Conservation (phyloP, 1,140 invertebrate species). For the Heterodera schachtii region DNA sequence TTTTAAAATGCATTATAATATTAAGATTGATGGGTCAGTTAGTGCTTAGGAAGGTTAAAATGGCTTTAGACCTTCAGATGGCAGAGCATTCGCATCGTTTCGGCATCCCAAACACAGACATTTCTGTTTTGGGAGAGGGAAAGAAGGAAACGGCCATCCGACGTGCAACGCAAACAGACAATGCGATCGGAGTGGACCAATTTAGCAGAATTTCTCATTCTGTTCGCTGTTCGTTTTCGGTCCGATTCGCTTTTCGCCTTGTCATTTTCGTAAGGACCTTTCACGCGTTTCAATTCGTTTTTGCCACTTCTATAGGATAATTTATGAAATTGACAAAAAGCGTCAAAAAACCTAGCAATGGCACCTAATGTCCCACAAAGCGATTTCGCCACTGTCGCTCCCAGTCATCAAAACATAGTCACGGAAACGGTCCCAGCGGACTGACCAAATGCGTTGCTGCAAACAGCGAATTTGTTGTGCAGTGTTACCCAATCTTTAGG, state of each 20-base stretch:
- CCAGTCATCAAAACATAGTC: constrained; percentile 30
- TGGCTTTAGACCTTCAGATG: constrained; percentile 11
- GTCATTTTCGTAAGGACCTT: not conserved
- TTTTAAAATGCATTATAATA: not conserved
- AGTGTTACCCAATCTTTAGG: constrained; percentile 2
- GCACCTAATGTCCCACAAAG: constrained; percentile 29
- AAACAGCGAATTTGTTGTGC: constrained; percentile 22
- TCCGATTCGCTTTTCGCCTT: not conserved
- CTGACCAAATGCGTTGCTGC: constrained; percentile 25
- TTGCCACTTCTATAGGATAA: constrained; percentile 19
- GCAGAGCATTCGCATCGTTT: constrained; percentile 18
- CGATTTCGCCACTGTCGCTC: constrained; percentile 23
- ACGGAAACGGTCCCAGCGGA: constrained; percentile 12
- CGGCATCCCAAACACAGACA: constrained; percentile 19
- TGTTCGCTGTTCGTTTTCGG: not conserved
- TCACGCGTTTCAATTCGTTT: constrained; percentile 1
- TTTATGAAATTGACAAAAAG: not conserved
- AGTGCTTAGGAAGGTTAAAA: not conserved
- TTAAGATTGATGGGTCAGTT: not conserved
- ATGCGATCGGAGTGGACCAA: not conserved
- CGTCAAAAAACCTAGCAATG: not conserved
- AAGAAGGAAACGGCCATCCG: constrained; percentile 23
- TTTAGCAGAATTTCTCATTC: not conserved
- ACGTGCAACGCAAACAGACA: constrained; percentile 11
- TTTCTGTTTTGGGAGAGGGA: constrained; percentile 13